Evolutionary conservation across 2,113 vertebrate species (phyloP).

Genomic region (Puntigrus tetrazona): DNA sequence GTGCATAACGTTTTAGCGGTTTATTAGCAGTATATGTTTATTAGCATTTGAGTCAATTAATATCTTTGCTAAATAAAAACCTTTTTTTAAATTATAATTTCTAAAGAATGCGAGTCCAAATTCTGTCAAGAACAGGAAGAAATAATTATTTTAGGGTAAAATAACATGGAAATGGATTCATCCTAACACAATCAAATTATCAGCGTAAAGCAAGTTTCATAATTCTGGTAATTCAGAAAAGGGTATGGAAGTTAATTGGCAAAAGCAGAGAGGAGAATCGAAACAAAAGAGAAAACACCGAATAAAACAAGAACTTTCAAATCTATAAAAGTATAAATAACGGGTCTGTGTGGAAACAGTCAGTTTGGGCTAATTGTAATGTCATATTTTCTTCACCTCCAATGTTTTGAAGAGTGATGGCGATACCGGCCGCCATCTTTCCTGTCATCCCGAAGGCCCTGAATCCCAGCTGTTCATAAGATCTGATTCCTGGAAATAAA

Average conservation of each 20-base stretch:
- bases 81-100: no score
- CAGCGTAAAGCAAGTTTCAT: not conserved
- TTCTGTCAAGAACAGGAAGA: not conserved
- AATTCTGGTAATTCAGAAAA: not conserved
- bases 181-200: not conserved
- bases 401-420: conserved; percentile 95
- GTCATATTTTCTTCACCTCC: conserved; percentile 80
- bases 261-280: not conserved
- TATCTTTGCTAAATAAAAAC: no score
- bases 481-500: conserved; percentile 83
- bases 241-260: not conserved
- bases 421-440: conserved; percentile 90
- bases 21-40: no score
- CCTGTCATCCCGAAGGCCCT: conserved; percentile 93
- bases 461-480: conserved; percentile 93
- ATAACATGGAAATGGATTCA: not conserved
- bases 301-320: not conserved
- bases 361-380: not conserved
- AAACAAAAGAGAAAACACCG: not conserved
- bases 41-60: not conserved
- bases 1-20: no score
- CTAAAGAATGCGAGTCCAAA: not conserved
- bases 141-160: not conserved
- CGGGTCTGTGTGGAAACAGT: not conserved
- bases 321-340: not conserved